phyloP scores from a whole-genome alignment of 2,113 vertebrate genomes.

The Nesospiza acunhae region DNA sequence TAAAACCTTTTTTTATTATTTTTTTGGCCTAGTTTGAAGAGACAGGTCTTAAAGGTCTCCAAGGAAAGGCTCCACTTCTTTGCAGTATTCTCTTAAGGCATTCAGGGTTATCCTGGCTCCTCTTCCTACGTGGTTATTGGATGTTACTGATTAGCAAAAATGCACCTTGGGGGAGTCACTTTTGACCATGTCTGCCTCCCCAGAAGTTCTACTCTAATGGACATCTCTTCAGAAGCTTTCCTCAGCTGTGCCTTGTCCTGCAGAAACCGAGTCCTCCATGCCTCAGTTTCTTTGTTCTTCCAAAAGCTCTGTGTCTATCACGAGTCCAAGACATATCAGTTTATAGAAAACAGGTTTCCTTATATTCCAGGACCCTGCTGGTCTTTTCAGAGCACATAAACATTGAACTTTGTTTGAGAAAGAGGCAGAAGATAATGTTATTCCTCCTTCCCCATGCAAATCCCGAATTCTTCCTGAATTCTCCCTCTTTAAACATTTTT shows the following conservation, averaged over 20 bases:
- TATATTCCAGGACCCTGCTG: not conserved
- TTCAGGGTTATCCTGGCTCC: not conserved
- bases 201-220: not conserved
- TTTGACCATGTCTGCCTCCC: not conserved
- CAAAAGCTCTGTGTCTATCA: not conserved
- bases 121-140: not conserved
- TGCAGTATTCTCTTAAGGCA: not conserved
- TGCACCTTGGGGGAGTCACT: not conserved
- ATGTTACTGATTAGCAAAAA: not conserved
- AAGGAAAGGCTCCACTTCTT: not conserved
- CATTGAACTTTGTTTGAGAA: not conserved
- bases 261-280: accelerated
- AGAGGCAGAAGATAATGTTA: not conserved
- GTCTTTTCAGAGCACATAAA: not conserved
- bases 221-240: not conserved
- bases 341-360: not conserved
- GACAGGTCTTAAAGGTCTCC: not conserved
- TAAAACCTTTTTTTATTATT: not conserved
- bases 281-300: not conserved
- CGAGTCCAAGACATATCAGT: accelerated
- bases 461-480: not conserved
- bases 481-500: not conserved
- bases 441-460: not conserved
- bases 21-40: not conserved
- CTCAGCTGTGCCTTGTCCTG: not conserved